Base-by-base conservation (phyloP, 2,113 vertebrate species). In the Cyanoderma ruficeps region DNA sequence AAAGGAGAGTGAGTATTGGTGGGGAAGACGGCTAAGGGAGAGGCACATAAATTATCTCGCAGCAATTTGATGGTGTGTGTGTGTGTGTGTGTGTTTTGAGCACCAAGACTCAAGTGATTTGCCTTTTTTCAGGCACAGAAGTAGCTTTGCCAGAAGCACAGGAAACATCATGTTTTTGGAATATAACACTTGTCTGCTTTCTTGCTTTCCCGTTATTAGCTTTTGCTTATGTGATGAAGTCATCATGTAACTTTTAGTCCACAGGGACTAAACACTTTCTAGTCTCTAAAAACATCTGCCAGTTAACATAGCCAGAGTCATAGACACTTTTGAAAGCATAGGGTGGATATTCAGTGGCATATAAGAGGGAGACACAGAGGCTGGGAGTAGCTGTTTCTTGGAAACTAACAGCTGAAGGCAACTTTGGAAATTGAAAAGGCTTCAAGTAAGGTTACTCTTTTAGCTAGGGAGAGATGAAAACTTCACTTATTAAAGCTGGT, bases 381-480 rank as follows among this genome's bases (percentile, higher is more conserved):
- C 87, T 83, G 56, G 69, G 83, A 95, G 86, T 91, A 88, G 96
- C 93, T 93, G 88, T 87, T 95, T 96, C 91, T 97, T 91, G 89
- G 94, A 98, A 96, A 46, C 83, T 44, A 89, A 76, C 31, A 68
- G 91, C 93, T 95, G 60, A 84, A 92, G 64, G 83, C 91, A 96
- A 68, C 92, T 94, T 90, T 94, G 85, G 87, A 90, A 95, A 96
- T 79, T 90, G 79, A 88, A 95, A 92, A 57, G 70, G 68, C 92
- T 97, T 97, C 76, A 94, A 95, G 61, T 79, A 65, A 95, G 94
- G 70, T 97, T 78, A 25, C 84, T 79, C 93, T 96, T 96, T 88
- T 71, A 90, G 94, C 96, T 94, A 67, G 91, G 87, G 96, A 89
- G 89, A 94, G 87, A 94, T 95, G 96, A 97, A 96, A 97, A 97